Base-by-base conservation (phyloP, 2,797 vertebrate species). In the Mycteria americana region DNA sequence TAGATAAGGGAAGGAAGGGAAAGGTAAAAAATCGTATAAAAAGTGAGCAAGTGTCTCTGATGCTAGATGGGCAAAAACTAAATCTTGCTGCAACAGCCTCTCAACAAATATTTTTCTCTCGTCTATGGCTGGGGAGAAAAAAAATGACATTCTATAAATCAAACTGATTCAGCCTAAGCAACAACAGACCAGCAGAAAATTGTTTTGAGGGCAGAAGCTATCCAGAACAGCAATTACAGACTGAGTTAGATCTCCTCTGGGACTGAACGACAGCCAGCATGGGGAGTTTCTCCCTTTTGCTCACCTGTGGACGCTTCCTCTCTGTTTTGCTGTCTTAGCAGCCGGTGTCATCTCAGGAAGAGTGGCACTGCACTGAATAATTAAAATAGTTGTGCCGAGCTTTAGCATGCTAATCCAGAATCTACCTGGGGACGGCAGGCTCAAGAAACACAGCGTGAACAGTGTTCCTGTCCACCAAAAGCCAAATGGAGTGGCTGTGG, bases 161-260 rank as follows among this genome's bases (percentile, higher is more conserved):
- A 97, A 94, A 89, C 87, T 75, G 91, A 91, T 96, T 94, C 93
- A 89, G 85, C 72, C 93, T 93, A 92, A 93, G 86, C 85, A 95
- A 93, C 74, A 88, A 56, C 88, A 92, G 84, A 92, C 85, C 81
- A 93, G 88, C 56, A 92, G 91, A 97, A 97, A 97, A 97, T 93
- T 97, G 95, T 91, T 96, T 82, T 76, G 95, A 95, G 96, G 96
- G 96, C 97, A 96, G 95, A 90, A 96, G 76, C 79, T 92, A 95
- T 96, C 87, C 95, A 94, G 93, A 95, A 95, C 93, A 92, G 91
- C 96, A 95, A 97, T 97, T 97, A 96, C 91, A 96, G 84, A 69
- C 84, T 95, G 91, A 97, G 95, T 95, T 97, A 97, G 95, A 33
- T 51, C 85, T 90, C 95, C 88, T 92, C 72, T 63, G 95, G 89